Percentiles rank a stretch among this genome's conserved stretches.
phyloP scores from a whole-genome alignment of 1,140 invertebrate genomes.

The Drosophila asahinai region DNA sequence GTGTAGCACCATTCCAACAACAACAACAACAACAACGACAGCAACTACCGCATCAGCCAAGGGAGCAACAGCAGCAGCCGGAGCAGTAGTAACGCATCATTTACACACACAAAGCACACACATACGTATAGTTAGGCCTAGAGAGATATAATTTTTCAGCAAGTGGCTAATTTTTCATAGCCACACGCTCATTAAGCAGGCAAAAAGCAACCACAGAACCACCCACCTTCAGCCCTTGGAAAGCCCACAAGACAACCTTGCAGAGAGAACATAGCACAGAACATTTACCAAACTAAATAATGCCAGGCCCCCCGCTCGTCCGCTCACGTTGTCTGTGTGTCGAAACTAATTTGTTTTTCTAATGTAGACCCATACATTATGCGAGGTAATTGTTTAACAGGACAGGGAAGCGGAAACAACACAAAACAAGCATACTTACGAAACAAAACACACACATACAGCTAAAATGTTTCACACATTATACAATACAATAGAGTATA shows the following conservation, averaged over 20 bases:
- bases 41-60: constrained; percentile 10
- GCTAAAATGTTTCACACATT: constrained; percentile 66
- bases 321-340: constrained; percentile 52
- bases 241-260: constrained; percentile 34
- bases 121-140: constrained; percentile 64
- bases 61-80: constrained; percentile 24
- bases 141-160: constrained; percentile 71
- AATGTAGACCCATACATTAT: constrained; percentile 77
- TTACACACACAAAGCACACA: constrained; percentile 47
- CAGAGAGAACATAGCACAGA: constrained; percentile 29
- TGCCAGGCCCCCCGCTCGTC: constrained; percentile 1
- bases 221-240: constrained; percentile 54
- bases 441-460: constrained; percentile 31
- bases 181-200: constrained; percentile 73
- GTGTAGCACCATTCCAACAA: constrained; percentile 74
- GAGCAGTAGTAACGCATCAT: constrained; percentile 37
- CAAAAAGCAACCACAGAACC: constrained; percentile 40
- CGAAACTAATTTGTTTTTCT: constrained; percentile 70
- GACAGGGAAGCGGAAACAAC: constrained; percentile 42
- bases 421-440: constrained; percentile 26
- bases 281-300: constrained; percentile 40
- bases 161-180: constrained; percentile 83
- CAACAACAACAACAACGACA: constrained; percentile 14
- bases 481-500: constrained; percentile 75
- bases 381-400: constrained; percentile 74